Conservation (phyloP, 92 coral and sea anemone genomes). For the Parazoanthus swiftii region DNA sequence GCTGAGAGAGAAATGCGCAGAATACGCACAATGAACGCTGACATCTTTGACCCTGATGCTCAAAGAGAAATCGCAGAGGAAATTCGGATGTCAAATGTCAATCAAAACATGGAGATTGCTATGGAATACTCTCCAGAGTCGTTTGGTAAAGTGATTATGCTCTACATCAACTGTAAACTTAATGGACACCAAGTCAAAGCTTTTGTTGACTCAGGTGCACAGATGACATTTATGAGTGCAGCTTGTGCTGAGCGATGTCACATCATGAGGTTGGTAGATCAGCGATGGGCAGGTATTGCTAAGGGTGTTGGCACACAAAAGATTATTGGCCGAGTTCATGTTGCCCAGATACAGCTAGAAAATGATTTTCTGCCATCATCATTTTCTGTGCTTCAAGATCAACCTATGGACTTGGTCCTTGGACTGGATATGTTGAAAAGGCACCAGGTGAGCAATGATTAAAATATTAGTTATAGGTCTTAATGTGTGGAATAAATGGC, state of each 20-base stretch:
- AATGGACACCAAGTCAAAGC: slow-evolving; percentile 98
- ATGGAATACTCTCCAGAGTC: slow-evolving; percentile 97
- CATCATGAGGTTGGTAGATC: slow-evolving; percentile 89
- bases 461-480: no score
- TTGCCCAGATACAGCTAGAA: slow-evolving; percentile 95
- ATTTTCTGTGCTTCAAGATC: slow-evolving; percentile 92
- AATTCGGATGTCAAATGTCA: slow-evolving; percentile 87
- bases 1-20: slow-evolving; percentile 82
- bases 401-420: slow-evolving; percentile 90
- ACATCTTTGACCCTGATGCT: slow-evolving; percentile 88
- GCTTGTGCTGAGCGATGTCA: slow-evolving; percentile 95
- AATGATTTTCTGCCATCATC: slow-evolving; percentile 92
- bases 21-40: slow-evolving; percentile 92
- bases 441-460: slow-evolving; percentile 77
- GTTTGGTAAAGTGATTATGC: slow-evolving; percentile 89
- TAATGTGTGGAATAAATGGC: no score
- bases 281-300: slow-evolving; percentile 92
- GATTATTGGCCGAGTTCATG: slow-evolving; percentile 95
- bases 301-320: slow-evolving; percentile 99
- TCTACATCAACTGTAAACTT: slow-evolving; percentile 88
- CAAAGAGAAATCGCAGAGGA: slow-evolving; percentile 96
- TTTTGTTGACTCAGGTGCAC: slow-evolving; percentile 98
- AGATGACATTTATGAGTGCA: slow-evolving; percentile 98
- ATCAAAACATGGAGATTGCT: slow-evolving; percentile 96
- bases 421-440: slow-evolving; percentile 97